A percentile compares a stretch with the other conserved stretches of the same genome.
Conservation (phyloP, 2,888 invertebrate genomes). For the Drosophila ezoana region DNA sequence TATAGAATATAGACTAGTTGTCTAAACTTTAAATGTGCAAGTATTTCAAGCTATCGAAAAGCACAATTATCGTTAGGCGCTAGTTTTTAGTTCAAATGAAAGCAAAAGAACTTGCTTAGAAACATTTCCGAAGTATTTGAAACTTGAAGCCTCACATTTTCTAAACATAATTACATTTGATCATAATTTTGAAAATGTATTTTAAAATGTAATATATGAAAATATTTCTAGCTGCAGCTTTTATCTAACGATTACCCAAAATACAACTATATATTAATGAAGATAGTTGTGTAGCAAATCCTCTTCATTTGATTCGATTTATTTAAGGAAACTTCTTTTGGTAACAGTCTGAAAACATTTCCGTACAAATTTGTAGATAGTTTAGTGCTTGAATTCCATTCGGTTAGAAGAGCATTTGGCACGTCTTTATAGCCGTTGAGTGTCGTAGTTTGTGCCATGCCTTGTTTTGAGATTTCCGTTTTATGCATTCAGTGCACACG, state of each 20-base stretch:
- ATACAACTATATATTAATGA: no score
- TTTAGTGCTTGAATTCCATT: not conserved
- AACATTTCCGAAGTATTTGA: no score
- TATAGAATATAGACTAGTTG: not conserved
- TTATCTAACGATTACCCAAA: no score
- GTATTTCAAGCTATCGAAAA: not conserved
- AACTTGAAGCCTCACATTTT: no score
- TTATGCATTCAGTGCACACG: conserved; percentile 79
- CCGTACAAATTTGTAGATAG: not conserved
- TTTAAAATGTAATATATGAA: no score
- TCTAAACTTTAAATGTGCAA: no score
- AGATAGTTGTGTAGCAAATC: no score
- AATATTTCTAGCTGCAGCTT: no score
- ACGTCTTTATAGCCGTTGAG: not conserved
- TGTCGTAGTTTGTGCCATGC: conserved; percentile 10
- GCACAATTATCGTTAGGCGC: not conserved
- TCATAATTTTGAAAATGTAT: no score
- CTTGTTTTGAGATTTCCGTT: conserved; percentile 65
- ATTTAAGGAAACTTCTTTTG: not conserved
- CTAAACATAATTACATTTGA: no score
- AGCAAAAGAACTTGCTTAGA: not conserved
- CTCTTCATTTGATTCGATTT: no score
- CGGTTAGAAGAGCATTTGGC: conserved; percentile 43
- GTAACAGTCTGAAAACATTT: not conserved
- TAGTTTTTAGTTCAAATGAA: not conserved